These are phyloP conservation scores for Pandion haliaetus DNA, from an alignment of 2,113 vertebrate genomes.

Conservation along the genomic window DNA sequence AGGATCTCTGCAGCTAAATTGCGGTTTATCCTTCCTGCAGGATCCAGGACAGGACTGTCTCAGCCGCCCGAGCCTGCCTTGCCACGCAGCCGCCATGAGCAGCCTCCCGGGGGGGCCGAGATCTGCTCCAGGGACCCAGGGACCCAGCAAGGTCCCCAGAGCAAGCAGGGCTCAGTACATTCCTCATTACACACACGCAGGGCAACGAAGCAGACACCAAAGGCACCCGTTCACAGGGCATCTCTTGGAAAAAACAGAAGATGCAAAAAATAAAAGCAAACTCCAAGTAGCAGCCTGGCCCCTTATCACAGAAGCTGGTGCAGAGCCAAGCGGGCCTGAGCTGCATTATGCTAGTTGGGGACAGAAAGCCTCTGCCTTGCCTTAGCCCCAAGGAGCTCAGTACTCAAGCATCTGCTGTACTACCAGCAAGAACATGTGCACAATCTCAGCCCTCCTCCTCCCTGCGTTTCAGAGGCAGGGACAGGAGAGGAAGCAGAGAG, in stretches of 20 bases:
- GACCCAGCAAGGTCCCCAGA: background rate
- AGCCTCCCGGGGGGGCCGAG: background rate
- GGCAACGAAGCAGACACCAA: background rate
- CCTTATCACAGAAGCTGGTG: background rate
- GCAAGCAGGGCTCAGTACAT: background rate
- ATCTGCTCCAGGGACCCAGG: too few species aligned
- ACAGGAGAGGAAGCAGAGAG: background rate
- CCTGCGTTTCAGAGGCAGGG: rapidly evolving
- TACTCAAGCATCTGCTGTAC: rapidly evolving
- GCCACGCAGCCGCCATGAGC: background rate
- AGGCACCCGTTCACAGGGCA: rapidly evolving
- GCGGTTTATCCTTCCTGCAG: background rate
- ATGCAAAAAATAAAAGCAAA: background rate
- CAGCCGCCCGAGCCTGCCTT: rapidly evolving
- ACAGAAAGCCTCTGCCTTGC: background rate
- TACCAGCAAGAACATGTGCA: rapidly evolving
- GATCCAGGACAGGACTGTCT: background rate
- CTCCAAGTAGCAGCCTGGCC: rapidly evolving
- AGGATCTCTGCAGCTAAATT: background rate
- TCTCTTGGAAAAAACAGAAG: background rate
- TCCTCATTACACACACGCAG: rapidly evolving
- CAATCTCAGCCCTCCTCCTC: background rate
- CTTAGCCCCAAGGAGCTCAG: background rate
- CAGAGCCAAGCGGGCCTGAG: background rate
- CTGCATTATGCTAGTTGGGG: rapidly evolving